Conservation (phyloP, 2,113 vertebrate genomes). For the Nesogale talazaci region DNA sequence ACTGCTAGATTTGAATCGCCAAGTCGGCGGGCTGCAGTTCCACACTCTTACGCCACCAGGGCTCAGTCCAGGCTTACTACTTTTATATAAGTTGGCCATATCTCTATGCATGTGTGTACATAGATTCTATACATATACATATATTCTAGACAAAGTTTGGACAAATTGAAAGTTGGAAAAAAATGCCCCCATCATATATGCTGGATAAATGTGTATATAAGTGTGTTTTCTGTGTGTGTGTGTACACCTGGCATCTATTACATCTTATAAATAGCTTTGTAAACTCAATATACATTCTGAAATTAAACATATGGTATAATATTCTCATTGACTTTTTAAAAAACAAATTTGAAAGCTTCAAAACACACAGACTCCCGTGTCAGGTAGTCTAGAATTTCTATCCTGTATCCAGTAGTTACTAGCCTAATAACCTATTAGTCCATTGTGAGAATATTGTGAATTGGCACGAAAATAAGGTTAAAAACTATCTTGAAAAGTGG, state of each 20-base stretch:
- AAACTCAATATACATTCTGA: background rate
- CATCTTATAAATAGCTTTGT: background rate
- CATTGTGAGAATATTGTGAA: background rate
- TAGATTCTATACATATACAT: background rate
- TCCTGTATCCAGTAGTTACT: background rate
- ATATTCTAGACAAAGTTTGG: background rate
- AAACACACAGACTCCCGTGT: background rate
- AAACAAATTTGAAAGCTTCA: background rate
- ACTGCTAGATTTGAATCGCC: too few species aligned
- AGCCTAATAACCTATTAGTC: background rate
- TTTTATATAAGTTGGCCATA: background rate
- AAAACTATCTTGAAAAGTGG: background rate
- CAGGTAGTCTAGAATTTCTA: background rate
- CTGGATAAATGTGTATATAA: background rate
- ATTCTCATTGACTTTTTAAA: background rate
- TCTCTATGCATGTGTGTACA: background rate
- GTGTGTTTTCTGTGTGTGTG: background rate
- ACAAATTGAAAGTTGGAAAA: background rate
- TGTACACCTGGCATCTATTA: background rate
- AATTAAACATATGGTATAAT: background rate
- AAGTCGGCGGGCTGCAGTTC: too few species aligned
- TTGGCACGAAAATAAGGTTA: too few species aligned
- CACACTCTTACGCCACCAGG: too few species aligned
- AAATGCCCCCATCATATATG: too few species aligned
- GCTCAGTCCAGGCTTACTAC: too few species aligned